Evolutionary conservation across 2,888 invertebrate genomes (phyloP).

Genomic region (Hirtodrosophila trivittata): DNA sequence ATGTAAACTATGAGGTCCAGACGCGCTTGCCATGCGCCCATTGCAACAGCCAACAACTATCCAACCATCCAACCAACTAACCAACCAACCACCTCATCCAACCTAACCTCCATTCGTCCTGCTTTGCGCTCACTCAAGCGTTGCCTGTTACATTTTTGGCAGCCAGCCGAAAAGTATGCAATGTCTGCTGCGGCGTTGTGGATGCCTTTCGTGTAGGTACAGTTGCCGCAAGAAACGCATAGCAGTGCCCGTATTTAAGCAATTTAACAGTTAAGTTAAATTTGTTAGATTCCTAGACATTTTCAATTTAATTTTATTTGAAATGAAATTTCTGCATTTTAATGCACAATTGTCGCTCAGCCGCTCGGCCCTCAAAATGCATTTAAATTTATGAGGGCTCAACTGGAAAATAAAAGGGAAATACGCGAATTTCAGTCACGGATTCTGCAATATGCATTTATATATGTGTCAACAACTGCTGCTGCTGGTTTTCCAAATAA

Average conservation of each 20-base stretch:
- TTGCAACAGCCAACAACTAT: not conserved
- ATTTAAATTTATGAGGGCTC: conserved; percentile 51
- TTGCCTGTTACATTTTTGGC: conserved; percentile 65
- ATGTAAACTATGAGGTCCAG: conserved; percentile 54
- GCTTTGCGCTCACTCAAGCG: conserved; percentile 48
- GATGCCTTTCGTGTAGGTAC: conserved; percentile 29
- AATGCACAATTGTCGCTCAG: conserved; percentile 36
- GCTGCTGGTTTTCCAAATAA: conserved; percentile 43
- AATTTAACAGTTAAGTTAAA: too few relatives aligned
- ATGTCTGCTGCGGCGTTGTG: conserved; percentile 48
- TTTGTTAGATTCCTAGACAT: too few relatives aligned
- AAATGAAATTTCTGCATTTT: conserved; percentile 23
- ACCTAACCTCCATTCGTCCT: not conserved
- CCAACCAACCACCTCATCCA: not conserved
- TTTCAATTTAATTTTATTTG: conserved; percentile 15
- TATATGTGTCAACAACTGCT: conserved; percentile 62
- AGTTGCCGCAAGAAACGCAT: too few relatives aligned
- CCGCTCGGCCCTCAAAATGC: conserved; percentile 23
- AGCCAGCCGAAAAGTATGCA: conserved; percentile 60
- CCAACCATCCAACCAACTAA: not conserved
- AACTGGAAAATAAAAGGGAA: conserved; percentile 25
- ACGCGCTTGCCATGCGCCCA: conserved; percentile 32
- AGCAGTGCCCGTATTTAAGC: too few relatives aligned
- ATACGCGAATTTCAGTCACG: conserved; percentile 17
- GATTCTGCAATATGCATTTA: conserved; percentile 46